A percentile compares a stretch with the other conserved stretches of the same genome.
Evolutionary conservation across 2,113 vertebrate genomes (phyloP).

Genomic region (Eolophus roseicapilla): DNA sequence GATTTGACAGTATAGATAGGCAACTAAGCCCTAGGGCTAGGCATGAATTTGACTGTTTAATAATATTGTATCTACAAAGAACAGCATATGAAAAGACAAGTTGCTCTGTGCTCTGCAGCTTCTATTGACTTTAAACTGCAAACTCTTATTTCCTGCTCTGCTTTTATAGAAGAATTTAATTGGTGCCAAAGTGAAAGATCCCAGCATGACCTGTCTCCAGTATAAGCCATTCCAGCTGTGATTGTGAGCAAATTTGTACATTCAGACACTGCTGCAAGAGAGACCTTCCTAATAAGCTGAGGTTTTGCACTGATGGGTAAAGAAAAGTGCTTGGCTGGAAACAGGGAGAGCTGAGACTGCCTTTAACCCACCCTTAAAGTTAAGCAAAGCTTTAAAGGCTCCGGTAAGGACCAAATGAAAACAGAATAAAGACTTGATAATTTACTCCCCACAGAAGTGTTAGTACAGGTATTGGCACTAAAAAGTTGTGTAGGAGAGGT

Average conservation of each 20-base stretch:
- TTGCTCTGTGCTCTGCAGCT: slow-evolving; percentile 17
- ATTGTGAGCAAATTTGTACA: slow-evolving; percentile 21
- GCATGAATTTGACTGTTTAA: slow-evolving; percentile 26
- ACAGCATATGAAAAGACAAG: slow-evolving; percentile 2
- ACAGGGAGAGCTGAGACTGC: not conserved
- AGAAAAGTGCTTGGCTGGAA: slow-evolving; percentile 11
- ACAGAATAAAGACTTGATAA: not conserved
- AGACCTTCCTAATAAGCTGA: slow-evolving; percentile 47
- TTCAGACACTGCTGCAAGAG: slow-evolving; percentile 26
- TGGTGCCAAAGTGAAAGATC: slow-evolving; percentile 56
- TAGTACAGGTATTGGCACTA: not conserved
- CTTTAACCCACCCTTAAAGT: not conserved
- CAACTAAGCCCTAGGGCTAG: slow-evolving; percentile 4
- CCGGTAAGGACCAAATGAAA: not conserved
- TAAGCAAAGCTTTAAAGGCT: slow-evolving; percentile 1
- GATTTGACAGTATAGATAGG: not conserved
- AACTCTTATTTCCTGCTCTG: slow-evolving; percentile 11
- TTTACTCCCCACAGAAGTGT: not conserved
- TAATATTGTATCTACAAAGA: slow-evolving; percentile 41
- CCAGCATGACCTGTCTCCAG: slow-evolving; percentile 42
- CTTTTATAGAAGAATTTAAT: slow-evolving; percentile 52
- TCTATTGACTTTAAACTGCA: slow-evolving; percentile 29
- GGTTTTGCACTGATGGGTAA: not conserved
- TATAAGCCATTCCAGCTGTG: slow-evolving; percentile 35
- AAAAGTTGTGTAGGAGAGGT: not conserved